These are phyloP conservation scores for Autographa pulchrina DNA, from an alignment of 2,888 invertebrate genomes.

Conservation along the genomic window DNA sequence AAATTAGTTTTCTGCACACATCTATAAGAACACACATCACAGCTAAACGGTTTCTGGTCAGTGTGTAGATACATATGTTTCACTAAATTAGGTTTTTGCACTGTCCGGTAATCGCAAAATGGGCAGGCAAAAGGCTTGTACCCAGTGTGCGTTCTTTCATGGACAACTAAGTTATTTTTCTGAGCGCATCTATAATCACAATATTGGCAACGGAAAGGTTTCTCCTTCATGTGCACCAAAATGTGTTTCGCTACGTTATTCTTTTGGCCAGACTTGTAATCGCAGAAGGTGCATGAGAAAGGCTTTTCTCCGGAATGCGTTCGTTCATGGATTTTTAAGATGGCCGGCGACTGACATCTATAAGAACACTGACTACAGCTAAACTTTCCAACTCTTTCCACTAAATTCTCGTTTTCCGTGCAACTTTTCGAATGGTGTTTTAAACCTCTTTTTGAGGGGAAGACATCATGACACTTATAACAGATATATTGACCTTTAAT, in stretches of 20 bases:
- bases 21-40: conserved; percentile 84
- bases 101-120: conserved; percentile 85
- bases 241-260: conserved; percentile 88
- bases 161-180: conserved; percentile 86
- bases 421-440: conserved; percentile 82
- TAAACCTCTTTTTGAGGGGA: conserved; percentile 79
- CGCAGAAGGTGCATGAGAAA: conserved; percentile 84
- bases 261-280: conserved; percentile 87
- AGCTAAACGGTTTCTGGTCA: conserved; percentile 86
- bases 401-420: conserved; percentile 55
- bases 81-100: conserved; percentile 86
- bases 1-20: conserved; percentile 87
- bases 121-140: conserved; percentile 87
- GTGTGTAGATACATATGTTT: conserved; percentile 88
- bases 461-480: conserved; percentile 80
- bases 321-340: conserved; percentile 86
- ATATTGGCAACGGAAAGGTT: conserved; percentile 85
- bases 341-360: conserved; percentile 86
- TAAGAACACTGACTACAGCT: conserved; percentile 83
- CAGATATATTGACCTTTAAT: conserved; percentile 83
- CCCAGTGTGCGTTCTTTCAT: conserved; percentile 86
- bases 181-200: conserved; percentile 87
- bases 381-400: conserved; percentile 81
- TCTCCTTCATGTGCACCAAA: conserved; percentile 87
- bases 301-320: conserved; percentile 87